Evolutionary conservation across 2,113 vertebrate species (phyloP).

Genomic region (Orthochromis malagaraziensis): DNA sequence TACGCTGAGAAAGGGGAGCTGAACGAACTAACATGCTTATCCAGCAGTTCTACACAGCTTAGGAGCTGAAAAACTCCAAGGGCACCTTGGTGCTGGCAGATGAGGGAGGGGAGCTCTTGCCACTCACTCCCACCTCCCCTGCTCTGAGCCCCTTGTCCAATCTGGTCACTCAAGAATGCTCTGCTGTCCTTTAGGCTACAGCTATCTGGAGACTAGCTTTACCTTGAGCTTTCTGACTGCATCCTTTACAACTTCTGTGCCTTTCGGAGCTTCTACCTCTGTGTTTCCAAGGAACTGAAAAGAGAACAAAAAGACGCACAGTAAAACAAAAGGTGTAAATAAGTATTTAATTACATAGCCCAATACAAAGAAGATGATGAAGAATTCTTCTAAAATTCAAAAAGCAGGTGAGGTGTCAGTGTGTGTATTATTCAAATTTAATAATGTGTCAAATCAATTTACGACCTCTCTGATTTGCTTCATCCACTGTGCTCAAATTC

Average conservation of each 20-base stretch:
- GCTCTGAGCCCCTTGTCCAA: neutral
- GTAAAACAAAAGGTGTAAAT: neutral
- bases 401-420: neutral
- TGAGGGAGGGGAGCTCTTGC: neutral
- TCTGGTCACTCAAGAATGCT: neutral
- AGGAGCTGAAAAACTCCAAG: constrained; percentile 12
- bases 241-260: constrained; percentile 94
- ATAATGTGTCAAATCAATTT: neutral
- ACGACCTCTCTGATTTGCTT: neutral
- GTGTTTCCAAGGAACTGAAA: constrained; percentile 93
- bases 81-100: constrained; percentile 39
- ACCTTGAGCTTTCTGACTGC: constrained; percentile 97
- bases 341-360: neutral
- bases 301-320: neutral
- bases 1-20: neutral
- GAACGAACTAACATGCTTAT: neutral
- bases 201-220: constrained; percentile 17
- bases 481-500: neutral
- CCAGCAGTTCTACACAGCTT: neutral
- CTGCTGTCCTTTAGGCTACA: neutral
- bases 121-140: neutral
- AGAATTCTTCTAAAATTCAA: neutral
- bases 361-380: neutral
- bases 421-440: neutral
- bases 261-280: constrained; percentile 95